A percentile compares a stretch with the other conserved stretches of the same genome.
Evolutionary conservation across 1,140 invertebrate species (phyloP).

Genomic region (Bombus terrestris): DNA sequence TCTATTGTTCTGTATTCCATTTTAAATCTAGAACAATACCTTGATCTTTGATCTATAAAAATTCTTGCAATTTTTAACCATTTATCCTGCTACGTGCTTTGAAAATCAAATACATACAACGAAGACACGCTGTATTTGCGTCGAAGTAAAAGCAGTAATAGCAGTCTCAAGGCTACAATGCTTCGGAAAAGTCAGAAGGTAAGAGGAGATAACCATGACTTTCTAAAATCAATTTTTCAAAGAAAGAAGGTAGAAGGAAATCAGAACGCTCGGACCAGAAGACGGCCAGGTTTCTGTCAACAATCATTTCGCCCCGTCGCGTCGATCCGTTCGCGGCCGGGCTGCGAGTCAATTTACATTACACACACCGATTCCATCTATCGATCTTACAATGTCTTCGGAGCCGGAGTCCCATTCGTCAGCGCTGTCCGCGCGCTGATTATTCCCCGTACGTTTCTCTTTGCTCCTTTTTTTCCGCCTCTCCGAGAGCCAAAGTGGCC

Average conservation of each 20-base stretch:
- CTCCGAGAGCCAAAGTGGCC: conserved; percentile 26
- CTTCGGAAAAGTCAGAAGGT: not conserved
- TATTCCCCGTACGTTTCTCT: conserved; percentile 60
- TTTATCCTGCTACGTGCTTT: not conserved
- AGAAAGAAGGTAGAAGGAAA: too few species aligned
- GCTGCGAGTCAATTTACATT: conserved; percentile 68
- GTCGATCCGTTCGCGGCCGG: conserved; percentile 24
- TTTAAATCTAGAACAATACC: not conserved
- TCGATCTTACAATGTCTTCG: conserved; percentile 68
- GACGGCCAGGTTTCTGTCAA: conserved; percentile 44
- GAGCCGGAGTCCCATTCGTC: conserved; percentile 63
- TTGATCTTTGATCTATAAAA: not conserved
- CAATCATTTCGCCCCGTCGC: conserved; percentile 35
- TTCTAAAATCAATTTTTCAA: not conserved
- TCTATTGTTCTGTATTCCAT: not conserved
- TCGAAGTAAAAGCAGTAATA: too few species aligned
- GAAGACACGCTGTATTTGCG: too few species aligned
- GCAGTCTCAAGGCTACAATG: too few species aligned
- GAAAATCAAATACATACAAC: too few species aligned
- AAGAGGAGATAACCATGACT: not conserved
- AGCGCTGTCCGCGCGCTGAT: conserved; percentile 66
- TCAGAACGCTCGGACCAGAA: not conserved
- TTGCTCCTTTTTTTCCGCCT: conserved; percentile 10
- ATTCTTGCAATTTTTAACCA: not conserved
- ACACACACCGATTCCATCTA: conserved; percentile 69